Base-by-base conservation (phyloP, 2,797 vertebrate species). In the Poecilia picta region DNA sequence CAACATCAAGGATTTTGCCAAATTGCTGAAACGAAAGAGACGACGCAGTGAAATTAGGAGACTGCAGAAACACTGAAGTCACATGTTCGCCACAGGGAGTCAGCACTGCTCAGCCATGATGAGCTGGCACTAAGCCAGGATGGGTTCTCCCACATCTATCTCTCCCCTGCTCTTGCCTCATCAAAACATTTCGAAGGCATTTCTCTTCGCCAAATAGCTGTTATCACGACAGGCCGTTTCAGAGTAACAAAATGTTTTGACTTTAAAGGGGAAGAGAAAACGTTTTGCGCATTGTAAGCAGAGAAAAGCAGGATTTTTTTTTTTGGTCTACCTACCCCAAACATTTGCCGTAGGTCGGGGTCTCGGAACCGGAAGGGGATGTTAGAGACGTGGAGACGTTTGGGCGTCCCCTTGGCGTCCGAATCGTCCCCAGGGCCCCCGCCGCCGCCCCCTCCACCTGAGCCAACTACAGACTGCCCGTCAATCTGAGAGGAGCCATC, bases 311-410 rank as follows among this genome's bases (percentile, higher is more conserved):
- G 5, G 4, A 31, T 68, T 46, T 51, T 51, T 51, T 74, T 46
- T 3, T 0, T 23, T 36, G 33, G 62, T 76, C 28, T 28, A 77
- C 97, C 92, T 95, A 99, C 98, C 97, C 98, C 98, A 95, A 99
- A 99, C 98, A 99, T 99, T 94, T 99, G 98, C 77, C 98, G 96
- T 77, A 99, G 97, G 93, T 99, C 98, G 1, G 98, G 98, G 94
- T 99, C 98, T 93, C 98, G 95, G 94, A 99, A 99, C 82, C 98
- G 98, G 95, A 99, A 99, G 83, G 98, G 98, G 93, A 99, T 99
- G 95, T 99, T 99, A 83, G 98, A 99, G 79, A 99, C 98, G 16
- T 99, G 98, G 81, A 99, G 97, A 33, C 98, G 97, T 90, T 99
- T 99, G 12, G 98, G 98, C 89, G 97, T 98, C 57, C 96, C 96